phyloP scores from a whole-genome alignment of 2,113 vertebrate species.

The Scatophagus argus region DNA sequence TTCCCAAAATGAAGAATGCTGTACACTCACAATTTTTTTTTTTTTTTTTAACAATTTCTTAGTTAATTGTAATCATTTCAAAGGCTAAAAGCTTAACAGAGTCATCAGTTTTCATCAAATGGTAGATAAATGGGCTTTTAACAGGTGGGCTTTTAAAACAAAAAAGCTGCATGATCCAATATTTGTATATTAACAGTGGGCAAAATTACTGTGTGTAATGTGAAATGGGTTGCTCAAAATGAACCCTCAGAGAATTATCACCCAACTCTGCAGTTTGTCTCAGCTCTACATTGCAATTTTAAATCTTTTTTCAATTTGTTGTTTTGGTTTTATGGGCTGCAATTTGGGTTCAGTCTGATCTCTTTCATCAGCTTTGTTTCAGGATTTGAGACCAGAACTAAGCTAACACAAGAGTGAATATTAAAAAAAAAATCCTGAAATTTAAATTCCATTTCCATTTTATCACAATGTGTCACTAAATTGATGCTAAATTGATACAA shows the following conservation, averaged over 20 bases:
- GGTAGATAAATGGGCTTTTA: slow-evolving; percentile 17
- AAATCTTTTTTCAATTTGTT: background rate
- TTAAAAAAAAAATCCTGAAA: background rate
- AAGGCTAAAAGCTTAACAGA: slow-evolving; percentile 45
- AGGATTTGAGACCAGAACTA: background rate
- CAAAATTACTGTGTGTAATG: background rate
- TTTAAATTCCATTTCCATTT: background rate
- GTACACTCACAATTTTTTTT: slow-evolving; percentile 40
- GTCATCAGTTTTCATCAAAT: slow-evolving; percentile 53
- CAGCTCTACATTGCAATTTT: background rate
- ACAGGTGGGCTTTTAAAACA: slow-evolving; percentile 24
- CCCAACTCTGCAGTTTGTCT: background rate
- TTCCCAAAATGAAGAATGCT: slow-evolving; percentile 15
- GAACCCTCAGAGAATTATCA: background rate
- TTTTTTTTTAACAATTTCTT: no score
- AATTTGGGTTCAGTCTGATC: background rate
- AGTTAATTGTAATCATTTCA: slow-evolving; percentile 58
- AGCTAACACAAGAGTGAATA: background rate
- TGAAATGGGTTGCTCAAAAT: no score
- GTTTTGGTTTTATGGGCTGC: background rate
- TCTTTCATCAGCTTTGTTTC: no score
- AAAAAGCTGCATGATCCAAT: slow-evolving; percentile 5
- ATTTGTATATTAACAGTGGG: background rate
- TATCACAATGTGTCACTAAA: background rate
- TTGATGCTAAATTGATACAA: no score